Conservation (phyloP, 2,797 vertebrate species). For the Chrosomus eos region DNA sequence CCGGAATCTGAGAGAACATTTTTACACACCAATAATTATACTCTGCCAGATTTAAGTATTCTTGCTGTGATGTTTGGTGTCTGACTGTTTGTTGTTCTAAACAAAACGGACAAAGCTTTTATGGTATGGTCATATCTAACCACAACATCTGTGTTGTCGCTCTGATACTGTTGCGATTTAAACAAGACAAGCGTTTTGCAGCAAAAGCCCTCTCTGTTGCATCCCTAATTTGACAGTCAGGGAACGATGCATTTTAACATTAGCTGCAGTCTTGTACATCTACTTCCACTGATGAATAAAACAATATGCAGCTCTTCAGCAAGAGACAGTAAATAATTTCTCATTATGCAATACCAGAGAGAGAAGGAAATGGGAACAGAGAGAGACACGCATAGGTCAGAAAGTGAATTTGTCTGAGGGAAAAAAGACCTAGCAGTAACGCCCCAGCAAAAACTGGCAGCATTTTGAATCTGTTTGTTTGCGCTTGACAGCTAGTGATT, state of each 20-base stretch:
- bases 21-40: not conserved
- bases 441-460: slow-evolving; percentile 33
- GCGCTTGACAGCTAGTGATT: slow-evolving; percentile 52
- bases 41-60: not conserved
- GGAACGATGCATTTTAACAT: slow-evolving; percentile 47
- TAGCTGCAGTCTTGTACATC: slow-evolving; percentile 39
- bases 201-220: slow-evolving; percentile 20
- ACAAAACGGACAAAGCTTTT: slow-evolving; percentile 29
- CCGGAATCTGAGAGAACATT: not conserved
- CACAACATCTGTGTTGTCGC: slow-evolving; percentile 25
- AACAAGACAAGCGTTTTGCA: slow-evolving; percentile 47
- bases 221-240: slow-evolving; percentile 40
- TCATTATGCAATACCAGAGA: slow-evolving; percentile 54
- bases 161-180: slow-evolving; percentile 20
- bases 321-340: slow-evolving; percentile 62
- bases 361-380: slow-evolving; percentile 39
- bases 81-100: slow-evolving; percentile 9
- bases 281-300: slow-evolving; percentile 59
- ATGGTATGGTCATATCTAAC: slow-evolving; percentile 23
- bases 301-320: slow-evolving; percentile 54
- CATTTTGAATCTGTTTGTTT: slow-evolving; percentile 48
- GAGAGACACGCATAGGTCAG: slow-evolving; percentile 15
- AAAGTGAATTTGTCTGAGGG: slow-evolving; percentile 28
- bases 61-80: not conserved
- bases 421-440: not conserved